These are phyloP conservation scores for Melitaea athalia DNA, from an alignment of 2,888 invertebrate species.

Conservation along the genomic window DNA sequence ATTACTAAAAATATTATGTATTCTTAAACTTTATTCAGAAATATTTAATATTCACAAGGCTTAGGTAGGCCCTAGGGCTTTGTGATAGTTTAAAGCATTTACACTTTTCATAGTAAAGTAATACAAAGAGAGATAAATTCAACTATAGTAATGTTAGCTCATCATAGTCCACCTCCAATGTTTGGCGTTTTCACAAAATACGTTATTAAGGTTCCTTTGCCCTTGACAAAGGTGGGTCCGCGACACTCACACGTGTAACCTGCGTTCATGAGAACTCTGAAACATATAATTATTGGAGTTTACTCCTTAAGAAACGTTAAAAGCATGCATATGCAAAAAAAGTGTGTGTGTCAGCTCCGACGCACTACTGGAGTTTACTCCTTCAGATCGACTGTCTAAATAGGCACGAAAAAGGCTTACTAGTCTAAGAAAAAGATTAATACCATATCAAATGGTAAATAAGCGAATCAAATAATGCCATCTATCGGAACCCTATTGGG, in stretches of 20 bases:
- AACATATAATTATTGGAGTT: slow-evolving; percentile 14
- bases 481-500: too few species aligned
- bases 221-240: slow-evolving; percentile 96
- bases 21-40: not conserved
- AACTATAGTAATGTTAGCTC: not conserved
- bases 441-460: too few species aligned
- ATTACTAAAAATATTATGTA: not conserved
- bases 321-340: too few species aligned
- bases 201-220: slow-evolving; percentile 94
- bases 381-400: too few species aligned
- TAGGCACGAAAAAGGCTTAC: too few species aligned
- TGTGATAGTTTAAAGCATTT: slow-evolving; percentile 3
- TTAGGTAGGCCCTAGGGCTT: not conserved
- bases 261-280: slow-evolving; percentile 89
- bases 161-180: slow-evolving; percentile 81
- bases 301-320: too few species aligned
- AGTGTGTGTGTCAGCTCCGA: too few species aligned
- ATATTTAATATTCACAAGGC: not conserved
- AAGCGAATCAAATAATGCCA: too few species aligned
- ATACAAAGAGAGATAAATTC: not conserved
- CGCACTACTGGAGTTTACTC: too few species aligned
- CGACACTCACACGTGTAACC: slow-evolving; percentile 95
- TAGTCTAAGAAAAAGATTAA: too few species aligned
- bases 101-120: not conserved
- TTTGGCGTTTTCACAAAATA: slow-evolving; percentile 93